phyloP scores from a whole-genome alignment of 2,797 vertebrate species.

The Sciaenops ocellatus region DNA sequence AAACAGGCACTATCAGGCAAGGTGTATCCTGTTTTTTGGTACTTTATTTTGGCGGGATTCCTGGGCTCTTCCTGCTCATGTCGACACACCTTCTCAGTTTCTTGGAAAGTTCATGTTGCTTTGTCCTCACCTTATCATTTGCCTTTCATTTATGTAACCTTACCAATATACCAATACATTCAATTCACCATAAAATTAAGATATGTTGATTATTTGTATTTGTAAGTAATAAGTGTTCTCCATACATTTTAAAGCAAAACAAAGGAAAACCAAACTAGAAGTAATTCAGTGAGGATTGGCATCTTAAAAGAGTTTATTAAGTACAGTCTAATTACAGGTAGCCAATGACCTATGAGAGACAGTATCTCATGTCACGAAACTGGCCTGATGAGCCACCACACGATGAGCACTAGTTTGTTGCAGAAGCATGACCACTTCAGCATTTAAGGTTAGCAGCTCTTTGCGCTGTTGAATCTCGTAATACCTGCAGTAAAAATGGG shows the following conservation, averaged over 20 bases:
- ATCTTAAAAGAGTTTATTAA: conserved; percentile 5
- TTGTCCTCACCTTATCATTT: no score
- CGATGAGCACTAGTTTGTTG: conserved; percentile 8
- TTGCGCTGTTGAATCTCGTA: neutral
- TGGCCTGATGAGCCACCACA: conserved; percentile 41
- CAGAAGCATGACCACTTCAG: neutral
- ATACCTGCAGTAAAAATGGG: neutral
- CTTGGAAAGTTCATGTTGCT: no score
- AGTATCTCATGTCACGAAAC: conserved; percentile 7
- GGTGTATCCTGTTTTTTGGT: no score
- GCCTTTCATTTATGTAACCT: no score
- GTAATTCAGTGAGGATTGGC: neutral
- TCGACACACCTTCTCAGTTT: no score
- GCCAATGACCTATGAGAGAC: conserved; percentile 21
- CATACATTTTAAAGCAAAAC: neutral
- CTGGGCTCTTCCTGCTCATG: no score
- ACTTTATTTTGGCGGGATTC: no score
- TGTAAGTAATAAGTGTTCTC: neutral
- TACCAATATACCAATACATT: no score
- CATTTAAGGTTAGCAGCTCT: neutral
- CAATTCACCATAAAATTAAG: no score
- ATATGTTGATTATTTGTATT: neutral
- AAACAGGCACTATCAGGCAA: no score
- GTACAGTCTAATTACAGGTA: conserved; percentile 19
- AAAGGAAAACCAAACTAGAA: conserved; percentile 1